Evolutionary conservation across 2,888 invertebrate genomes (phyloP).

Genomic region (Mycalesis mineus): DNA sequence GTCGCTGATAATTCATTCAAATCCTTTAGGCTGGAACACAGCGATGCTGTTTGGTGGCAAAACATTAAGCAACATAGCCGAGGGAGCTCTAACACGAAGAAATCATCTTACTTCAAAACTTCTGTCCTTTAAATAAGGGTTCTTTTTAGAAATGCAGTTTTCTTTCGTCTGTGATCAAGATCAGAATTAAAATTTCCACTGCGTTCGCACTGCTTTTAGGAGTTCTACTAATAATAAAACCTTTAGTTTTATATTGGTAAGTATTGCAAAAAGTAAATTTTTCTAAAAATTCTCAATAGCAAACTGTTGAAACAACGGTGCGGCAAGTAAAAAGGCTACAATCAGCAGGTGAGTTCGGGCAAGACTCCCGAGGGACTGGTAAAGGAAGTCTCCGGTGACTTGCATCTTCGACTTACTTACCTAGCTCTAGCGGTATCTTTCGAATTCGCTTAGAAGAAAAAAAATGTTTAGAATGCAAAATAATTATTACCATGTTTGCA

Average conservation of each 20-base stretch:
- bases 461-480: not conserved
- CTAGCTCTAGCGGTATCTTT: constrained; percentile 22
- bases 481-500: not conserved
- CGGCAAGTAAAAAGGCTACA: constrained; percentile 59
- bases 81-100: no score
- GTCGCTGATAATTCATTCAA: no score
- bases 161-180: no score
- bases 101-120: no score
- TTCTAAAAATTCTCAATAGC: constrained; percentile 6
- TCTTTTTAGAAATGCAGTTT: no score
- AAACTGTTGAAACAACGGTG: constrained; percentile 40
- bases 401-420: constrained; percentile 36
- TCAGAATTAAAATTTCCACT: no score
- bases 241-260: not conserved
- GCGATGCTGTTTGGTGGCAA: no score
- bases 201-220: no score
- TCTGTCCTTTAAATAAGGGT: no score
- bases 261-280: not conserved
- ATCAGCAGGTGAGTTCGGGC: constrained; percentile 61
- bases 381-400: constrained; percentile 55
- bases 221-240: no score
- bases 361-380: constrained; percentile 49
- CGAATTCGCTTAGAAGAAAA: constrained; percentile 6
- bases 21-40: no score
- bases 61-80: no score